Conservation (phyloP, 2,113 vertebrate species). For the Oxyura jamaicensis region DNA sequence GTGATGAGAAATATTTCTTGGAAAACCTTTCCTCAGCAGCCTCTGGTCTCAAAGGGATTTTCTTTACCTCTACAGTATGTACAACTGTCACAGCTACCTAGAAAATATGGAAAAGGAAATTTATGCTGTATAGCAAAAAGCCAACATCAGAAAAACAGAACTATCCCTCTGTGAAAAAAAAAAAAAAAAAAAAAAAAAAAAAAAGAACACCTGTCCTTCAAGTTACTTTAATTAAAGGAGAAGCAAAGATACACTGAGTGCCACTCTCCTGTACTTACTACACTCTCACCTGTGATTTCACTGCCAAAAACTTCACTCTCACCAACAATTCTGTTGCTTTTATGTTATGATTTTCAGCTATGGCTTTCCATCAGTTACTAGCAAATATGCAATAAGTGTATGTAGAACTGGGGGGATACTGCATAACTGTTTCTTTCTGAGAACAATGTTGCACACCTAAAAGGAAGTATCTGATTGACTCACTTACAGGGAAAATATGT, state of each 20-base stretch:
- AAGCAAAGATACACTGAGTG: background rate
- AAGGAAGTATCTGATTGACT: conserved; percentile 3
- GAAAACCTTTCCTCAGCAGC: background rate
- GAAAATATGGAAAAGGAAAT: background rate
- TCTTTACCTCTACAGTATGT: background rate
- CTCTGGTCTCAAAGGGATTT: background rate
- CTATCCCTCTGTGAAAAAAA: background rate
- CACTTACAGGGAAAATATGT: background rate
- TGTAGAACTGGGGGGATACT: background rate
- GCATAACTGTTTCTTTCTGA: background rate
- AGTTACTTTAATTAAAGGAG: background rate
- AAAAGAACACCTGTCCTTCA: background rate
- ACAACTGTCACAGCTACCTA: background rate
- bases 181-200: too few species aligned
- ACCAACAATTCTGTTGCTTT: background rate
- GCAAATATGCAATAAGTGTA: background rate
- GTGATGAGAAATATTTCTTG: conserved; percentile 57
- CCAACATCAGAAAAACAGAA: background rate
- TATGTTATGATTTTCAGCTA: background rate
- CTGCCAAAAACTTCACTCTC: background rate
- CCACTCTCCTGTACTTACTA: background rate
- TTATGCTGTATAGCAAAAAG: background rate
- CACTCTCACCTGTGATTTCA: background rate
- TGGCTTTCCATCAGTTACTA: background rate
- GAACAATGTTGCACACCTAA: background rate